Base-by-base conservation (phyloP, 1,140 invertebrate genomes). In the Prorops nasuta region DNA sequence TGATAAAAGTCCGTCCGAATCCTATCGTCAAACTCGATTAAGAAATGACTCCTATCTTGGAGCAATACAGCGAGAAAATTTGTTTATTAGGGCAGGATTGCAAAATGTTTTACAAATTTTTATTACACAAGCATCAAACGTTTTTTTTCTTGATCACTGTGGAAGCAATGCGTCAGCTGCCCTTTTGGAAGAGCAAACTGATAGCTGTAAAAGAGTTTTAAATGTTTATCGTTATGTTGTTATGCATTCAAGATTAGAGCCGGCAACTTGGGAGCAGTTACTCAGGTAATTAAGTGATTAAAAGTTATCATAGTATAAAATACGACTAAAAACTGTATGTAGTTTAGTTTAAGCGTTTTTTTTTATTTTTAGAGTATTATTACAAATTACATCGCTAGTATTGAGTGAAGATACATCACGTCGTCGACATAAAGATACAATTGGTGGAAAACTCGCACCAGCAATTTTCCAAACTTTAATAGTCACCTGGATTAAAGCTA, bases 151-250 rank as follows among this genome's bases (percentile, higher is more conserved):
- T 19, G 84, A 89, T 14, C 73, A 67, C 49, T 59, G 67, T 0
- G 72, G 74, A 4, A 67, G 71, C 9, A 71, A 71, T 45, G 69
- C 75, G 0, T 69, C 71, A 0, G 68, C 79, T 2, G 75, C 78
- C 14, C 71, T 84, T 6, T 74, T 94, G 4, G 91, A 95, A 64
- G 92, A 96, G 73, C 91, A 98, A 79, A 96, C 95, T 0, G 95
- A 98, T 76, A 88, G 94, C 51, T 98, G 95, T 76, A 98, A 98
- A 78, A 82, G 93, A 60, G 93, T 98, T 40, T 79, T 98, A 18
- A 98, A 97, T 74, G 95, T 98, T 56, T 98, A 98, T 80, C 81
- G 95, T 51, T 96, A 93, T 64, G 94, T 98, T 84, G 94, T 98
- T 18, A 97, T 97, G 93, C 94, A 98, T 72, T 89, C 92, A 1